These are phyloP conservation scores for Hydrochoerus hydrochaeris DNA, from an alignment of 2,113 vertebrate species.

Conservation along the genomic window DNA sequence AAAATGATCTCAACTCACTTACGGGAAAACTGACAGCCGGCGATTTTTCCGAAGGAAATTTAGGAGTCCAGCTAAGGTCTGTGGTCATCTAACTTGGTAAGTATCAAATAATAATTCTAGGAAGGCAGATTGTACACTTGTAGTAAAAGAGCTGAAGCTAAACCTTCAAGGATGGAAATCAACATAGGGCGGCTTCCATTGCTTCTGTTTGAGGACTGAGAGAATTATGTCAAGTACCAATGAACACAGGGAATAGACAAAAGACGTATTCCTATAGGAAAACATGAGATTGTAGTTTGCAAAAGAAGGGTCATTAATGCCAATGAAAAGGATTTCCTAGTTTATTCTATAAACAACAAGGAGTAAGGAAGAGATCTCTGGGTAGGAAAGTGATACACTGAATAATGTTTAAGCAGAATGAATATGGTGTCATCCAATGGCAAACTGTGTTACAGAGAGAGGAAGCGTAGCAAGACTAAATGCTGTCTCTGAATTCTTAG, in stretches of 20 bases:
- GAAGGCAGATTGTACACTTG: neutral
- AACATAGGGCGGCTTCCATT: neutral
- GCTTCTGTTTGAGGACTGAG: neutral
- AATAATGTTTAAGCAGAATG: conserved; percentile 10
- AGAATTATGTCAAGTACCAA: neutral
- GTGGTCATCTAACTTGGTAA: neutral
- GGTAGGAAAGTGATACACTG: neutral
- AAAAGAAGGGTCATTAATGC: neutral
- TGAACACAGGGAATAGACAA: neutral
- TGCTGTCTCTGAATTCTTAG: neutral
- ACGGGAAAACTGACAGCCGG: neutral
- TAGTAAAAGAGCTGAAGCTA: neutral
- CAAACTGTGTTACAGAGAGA: neutral
- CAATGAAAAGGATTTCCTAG: neutral
- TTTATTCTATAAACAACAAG: neutral
- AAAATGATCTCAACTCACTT: conserved; percentile 6
- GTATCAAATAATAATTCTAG: neutral
- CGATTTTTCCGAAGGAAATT: neutral
- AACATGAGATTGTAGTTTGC: neutral
- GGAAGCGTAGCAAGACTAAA: neutral
- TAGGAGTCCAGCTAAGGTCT: neutral
- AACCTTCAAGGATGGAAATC: neutral
- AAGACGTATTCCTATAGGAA: neutral
- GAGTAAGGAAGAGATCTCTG: neutral
- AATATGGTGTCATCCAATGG: neutral